Evolutionary conservation across 2,113 vertebrate species (phyloP), one percentile per base, ranked within the genome.

Genomic region (Melanerpes aurifrons): DNA sequence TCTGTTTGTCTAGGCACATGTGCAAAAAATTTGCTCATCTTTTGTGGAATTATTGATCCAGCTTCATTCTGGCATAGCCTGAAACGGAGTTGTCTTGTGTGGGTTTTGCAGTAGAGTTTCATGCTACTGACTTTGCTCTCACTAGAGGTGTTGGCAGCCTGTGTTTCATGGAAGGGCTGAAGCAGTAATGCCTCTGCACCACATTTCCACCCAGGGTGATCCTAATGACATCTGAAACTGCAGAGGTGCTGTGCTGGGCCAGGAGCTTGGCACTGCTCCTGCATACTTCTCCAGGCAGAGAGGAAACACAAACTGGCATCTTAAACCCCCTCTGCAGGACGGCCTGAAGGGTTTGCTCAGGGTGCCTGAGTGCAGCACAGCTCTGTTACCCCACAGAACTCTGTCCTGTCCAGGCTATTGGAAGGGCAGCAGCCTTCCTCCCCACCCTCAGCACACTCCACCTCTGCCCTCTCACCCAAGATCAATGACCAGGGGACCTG

Each of bases 151-250:
- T 74, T 82, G 71, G 70, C 61, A 79, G 13, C 35, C 47, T 92
- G 35, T 1, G 15, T 78, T 47, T 75, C 25, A 50, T 89, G 72
- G 80, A 88, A 90, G 82, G 82, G 35, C 67, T 91, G 40, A 35
- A 76, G 79, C 9, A 72, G 58, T 54, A 32, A 45, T 45, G 48
- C 80, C 85, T 78, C 58, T 95, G 86, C 69, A 66, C 85, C 26
- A 5, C 25, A 37, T 61, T 94, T 64, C 71, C 61, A 91, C 69
- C 28, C 54, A 17, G 16, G 66, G 32, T 78, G 54, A 82, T 94
- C 82, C 58, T 96, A 90, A 90, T 95, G 90, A 26, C 69, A 73
- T 79, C 76, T 90, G 73, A 86, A 96, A 63, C 93, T 66, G 76
- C 93, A 91, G 95, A 93, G 91, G 80, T 90, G 89, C 93, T 56